Evolutionary conservation across 2,113 vertebrate species (phyloP).

Genomic region (Labeo rohita): DNA sequence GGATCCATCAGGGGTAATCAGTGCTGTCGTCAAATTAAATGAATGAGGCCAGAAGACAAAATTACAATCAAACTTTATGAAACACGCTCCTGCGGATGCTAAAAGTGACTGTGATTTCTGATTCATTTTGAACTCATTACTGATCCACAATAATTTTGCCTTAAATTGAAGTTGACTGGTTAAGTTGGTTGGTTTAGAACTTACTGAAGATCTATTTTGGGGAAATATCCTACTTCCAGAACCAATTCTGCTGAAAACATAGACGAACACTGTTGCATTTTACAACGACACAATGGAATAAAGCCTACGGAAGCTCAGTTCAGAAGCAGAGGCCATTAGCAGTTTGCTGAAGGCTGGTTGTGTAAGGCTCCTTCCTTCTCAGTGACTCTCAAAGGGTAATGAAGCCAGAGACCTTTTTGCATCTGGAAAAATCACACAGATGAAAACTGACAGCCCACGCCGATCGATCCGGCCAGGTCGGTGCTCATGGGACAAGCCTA

Average conservation of each 20-base stretch:
- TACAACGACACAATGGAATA: background rate
- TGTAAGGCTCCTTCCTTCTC: constrained; percentile 16
- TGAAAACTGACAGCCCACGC: constrained; percentile 55
- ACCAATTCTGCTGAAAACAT: background rate
- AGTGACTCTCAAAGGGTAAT: constrained; percentile 47
- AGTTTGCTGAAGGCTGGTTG: background rate
- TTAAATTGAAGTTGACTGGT: background rate
- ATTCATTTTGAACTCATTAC: background rate
- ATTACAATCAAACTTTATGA: background rate
- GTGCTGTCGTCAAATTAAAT: background rate
- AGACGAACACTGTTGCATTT: background rate
- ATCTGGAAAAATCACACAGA: constrained; percentile 49
- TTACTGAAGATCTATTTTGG: background rate
- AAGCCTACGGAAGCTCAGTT: background rate
- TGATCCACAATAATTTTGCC: background rate
- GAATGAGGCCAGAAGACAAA: background rate
- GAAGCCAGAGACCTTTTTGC: constrained; percentile 52
- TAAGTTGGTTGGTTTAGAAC: background rate
- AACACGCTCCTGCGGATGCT: background rate
- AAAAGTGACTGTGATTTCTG: background rate
- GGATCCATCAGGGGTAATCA: constrained; percentile 19
- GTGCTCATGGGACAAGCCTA: constrained; percentile 51
- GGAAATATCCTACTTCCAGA: background rate
- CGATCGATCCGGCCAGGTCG: constrained; percentile 50
- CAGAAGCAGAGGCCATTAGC: background rate